A percentile compares a stretch with the other conserved stretches of the same genome.
Evolutionary conservation across 2,113 vertebrate genomes (phyloP).

Genomic region (Hydrochoerus hydrochaeris): DNA sequence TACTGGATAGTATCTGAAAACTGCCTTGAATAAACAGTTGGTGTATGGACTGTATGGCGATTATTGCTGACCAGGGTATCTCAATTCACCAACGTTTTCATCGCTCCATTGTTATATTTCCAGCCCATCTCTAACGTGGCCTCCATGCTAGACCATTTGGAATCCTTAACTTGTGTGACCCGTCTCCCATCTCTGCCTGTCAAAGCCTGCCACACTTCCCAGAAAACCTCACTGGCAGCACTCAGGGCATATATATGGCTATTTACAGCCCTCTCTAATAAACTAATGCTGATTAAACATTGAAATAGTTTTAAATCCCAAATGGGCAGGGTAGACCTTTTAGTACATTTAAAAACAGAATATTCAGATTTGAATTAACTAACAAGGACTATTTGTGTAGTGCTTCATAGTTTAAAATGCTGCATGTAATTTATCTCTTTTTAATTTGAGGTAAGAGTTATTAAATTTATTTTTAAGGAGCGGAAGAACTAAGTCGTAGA

Average conservation of each 20-base stretch:
- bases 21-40: not conserved
- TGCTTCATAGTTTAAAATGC: conserved; percentile 18
- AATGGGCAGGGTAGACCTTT: not conserved
- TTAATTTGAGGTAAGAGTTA: not conserved
- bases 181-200: not conserved
- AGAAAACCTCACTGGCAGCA: not conserved
- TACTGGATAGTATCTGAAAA: not conserved
- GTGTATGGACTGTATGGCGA: not conserved
- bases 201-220: not conserved
- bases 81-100: not conserved
- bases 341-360: not conserved
- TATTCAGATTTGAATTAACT: not conserved
- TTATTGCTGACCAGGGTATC: not conserved
- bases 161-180: not conserved
- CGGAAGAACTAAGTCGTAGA: conserved; percentile 1
- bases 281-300: conserved; percentile 1
- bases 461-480: not conserved
- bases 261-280: conserved; percentile 22
- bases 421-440: not conserved
- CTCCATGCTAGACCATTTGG: not conserved
- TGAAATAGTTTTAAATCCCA: not conserved
- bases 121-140: not conserved
- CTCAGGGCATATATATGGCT: not conserved
- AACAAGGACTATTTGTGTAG: not conserved
- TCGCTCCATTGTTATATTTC: not conserved